Conservation (phyloP, 2,797 vertebrate species). For the Hemitrygon akajei region DNA sequence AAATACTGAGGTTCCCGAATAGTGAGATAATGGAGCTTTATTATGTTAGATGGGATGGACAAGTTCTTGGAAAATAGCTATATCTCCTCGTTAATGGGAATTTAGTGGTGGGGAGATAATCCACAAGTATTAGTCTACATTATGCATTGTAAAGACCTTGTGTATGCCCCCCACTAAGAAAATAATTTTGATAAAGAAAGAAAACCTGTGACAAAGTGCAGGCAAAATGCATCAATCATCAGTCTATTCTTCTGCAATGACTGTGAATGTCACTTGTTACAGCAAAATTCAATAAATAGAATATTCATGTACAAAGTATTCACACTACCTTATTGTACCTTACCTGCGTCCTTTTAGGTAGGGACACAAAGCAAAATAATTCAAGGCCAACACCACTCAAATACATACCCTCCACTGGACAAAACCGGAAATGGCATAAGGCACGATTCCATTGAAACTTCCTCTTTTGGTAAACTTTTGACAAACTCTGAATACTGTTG, state of each 20-base stretch:
- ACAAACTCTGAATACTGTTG: slow-evolving; percentile 85
- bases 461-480: slow-evolving; percentile 68
- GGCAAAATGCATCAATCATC: too few relatives aligned
- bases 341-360: slow-evolving; percentile 25
- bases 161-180: too few relatives aligned
- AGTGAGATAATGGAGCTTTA: too few relatives aligned
- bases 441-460: slow-evolving; percentile 47
- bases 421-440: slow-evolving; percentile 51
- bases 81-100: background rate
- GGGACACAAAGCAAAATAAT: slow-evolving; percentile 14
- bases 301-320: too few relatives aligned
- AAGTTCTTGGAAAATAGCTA: too few relatives aligned
- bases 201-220: too few relatives aligned
- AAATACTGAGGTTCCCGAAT: too few relatives aligned
- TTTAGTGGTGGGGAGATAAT: background rate
- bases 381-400: background rate
- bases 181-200: too few relatives aligned
- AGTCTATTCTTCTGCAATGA: too few relatives aligned
- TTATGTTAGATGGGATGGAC: too few relatives aligned
- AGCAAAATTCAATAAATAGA: background rate
- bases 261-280: background rate
- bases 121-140: background rate
- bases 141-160: background rate
- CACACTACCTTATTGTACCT: background rate
- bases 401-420: slow-evolving; percentile 59